Base-by-base conservation (phyloP, 2,888 invertebrate species). In the Penaeus monodon region DNA sequence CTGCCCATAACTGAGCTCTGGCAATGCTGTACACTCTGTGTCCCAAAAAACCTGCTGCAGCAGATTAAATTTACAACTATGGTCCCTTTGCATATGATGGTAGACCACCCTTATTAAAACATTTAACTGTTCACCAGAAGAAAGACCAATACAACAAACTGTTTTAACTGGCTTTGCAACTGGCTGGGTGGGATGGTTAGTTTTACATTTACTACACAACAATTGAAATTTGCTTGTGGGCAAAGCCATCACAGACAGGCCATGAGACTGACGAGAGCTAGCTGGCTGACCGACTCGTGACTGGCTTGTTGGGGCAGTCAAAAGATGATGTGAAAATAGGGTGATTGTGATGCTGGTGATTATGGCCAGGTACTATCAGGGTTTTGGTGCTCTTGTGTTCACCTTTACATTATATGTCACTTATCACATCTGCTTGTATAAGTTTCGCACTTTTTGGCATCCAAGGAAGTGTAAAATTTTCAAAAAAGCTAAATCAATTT, bases 231-330 rank as follows among this genome's bases (percentile, higher is more conserved):
- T 85, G 80, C 80, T 85, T 80, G 77, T 74, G 80, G 85, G 79
- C 79, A 76, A 81, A 81, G 81, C 85, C 85, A 81, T 86, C 81
- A 81, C 85, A 86, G 81, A 81, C 82, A 81, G 86, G 86, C 81
- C 77, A 82, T 82, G 86, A 86, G 82, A 86, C 86, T 82, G 82
- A 86, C 82, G 82, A 86, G 86, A 86, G 82, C 81, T 82, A 86
- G 78, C 85, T 80, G 85, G 80, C 79, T 85, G 85, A 80, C 85
- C 70, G 85, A 79, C 85, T 85, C 80, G 64, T 65, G 84, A 84
- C 84, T 70, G 86, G 27, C 82, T 29, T 66, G 77, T 70, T 12
- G 64, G 82, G 81, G 57, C 81, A 86, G 80, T 70, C 86, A 78
- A 76, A 44, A 81, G 57, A 82, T 74, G 78, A 86, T 70, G 74